Evolutionary conservation across 2,797 vertebrate genomes (phyloP).

Genomic region (Paratrypauchen microcephalus): DNA sequence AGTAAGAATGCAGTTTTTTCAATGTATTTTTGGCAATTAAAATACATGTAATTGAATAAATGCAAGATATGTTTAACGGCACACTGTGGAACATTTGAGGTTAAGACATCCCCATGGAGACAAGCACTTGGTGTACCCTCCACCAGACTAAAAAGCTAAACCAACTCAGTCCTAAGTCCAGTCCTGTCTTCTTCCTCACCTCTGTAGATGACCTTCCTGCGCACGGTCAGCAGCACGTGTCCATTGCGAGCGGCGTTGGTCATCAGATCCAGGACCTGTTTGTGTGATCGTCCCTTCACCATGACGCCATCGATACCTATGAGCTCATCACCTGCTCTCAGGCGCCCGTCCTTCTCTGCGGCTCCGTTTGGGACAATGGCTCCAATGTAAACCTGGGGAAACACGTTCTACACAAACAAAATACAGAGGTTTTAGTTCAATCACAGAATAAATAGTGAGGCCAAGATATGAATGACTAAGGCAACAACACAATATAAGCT

Average conservation of each 20-base stretch:
- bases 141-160: no score
- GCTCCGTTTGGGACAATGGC: slow-evolving; percentile 94
- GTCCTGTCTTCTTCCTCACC: slow-evolving; percentile 69
- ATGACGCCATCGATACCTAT: slow-evolving; percentile 93
- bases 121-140: no score
- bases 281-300: slow-evolving; percentile 95
- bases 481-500: background rate
- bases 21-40: no score
- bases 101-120: no score
- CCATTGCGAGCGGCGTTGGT: slow-evolving; percentile 94
- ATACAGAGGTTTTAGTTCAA: background rate
- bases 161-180: background rate
- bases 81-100: no score
- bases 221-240: slow-evolving; percentile 92
- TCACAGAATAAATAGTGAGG: background rate
- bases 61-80: background rate
- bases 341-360: slow-evolving; percentile 92
- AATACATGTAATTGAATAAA: background rate
- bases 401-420: slow-evolving; percentile 61
- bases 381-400: slow-evolving; percentile 92
- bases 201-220: slow-evolving; percentile 87
- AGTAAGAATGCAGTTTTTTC: no score
- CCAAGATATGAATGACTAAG: background rate
- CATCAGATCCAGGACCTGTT: slow-evolving; percentile 97
- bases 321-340: slow-evolving; percentile 93